A percentile compares a stretch with the other conserved stretches of the same genome.
phyloP scores from a whole-genome alignment of 2,888 invertebrate species.

The Graphium colonna region DNA sequence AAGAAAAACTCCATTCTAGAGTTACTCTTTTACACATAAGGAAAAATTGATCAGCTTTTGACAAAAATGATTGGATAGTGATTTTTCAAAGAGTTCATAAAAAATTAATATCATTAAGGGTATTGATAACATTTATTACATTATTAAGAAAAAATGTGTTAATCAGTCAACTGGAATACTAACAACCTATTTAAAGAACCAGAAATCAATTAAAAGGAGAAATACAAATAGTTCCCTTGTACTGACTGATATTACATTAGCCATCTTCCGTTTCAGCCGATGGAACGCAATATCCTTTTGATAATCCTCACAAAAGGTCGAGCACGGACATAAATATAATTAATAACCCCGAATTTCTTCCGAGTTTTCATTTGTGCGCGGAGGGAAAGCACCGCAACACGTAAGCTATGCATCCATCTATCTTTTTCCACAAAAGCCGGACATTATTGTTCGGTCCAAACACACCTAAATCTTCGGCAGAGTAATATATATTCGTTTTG shows the following conservation, averaged over 20 bases:
- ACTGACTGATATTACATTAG: background rate
- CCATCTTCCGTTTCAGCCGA: constrained; percentile 33
- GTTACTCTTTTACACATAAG: too few species aligned
- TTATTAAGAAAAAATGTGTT: too few species aligned
- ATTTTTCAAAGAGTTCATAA: too few species aligned
- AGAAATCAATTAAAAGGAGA: too few species aligned
- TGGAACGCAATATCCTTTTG: constrained; percentile 50
- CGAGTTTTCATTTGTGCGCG: constrained; percentile 73
- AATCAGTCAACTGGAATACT: too few species aligned
- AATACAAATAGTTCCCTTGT: too few species aligned
- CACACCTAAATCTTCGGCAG: constrained; percentile 80
- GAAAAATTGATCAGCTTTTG: too few species aligned
- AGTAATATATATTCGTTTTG: constrained; percentile 82
- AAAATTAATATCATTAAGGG: too few species aligned
- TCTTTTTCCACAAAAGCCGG: constrained; percentile 81
- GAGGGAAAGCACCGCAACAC: constrained; percentile 75
- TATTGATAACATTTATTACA: too few species aligned
- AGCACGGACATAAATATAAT: constrained; percentile 71
- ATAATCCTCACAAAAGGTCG: constrained; percentile 48
- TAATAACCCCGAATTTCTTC: constrained; percentile 59
- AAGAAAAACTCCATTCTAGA: too few species aligned
- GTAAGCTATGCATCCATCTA: constrained; percentile 79
- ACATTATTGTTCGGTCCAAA: constrained; percentile 82
- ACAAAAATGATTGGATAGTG: too few species aligned
- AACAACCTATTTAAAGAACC: too few species aligned